Percentiles rank a stretch among this genome's conserved stretches.
These are phyloP conservation scores for Agonopterix alstromeriana DNA, from an alignment of 2,888 invertebrate species.

Conservation along the genomic window DNA sequence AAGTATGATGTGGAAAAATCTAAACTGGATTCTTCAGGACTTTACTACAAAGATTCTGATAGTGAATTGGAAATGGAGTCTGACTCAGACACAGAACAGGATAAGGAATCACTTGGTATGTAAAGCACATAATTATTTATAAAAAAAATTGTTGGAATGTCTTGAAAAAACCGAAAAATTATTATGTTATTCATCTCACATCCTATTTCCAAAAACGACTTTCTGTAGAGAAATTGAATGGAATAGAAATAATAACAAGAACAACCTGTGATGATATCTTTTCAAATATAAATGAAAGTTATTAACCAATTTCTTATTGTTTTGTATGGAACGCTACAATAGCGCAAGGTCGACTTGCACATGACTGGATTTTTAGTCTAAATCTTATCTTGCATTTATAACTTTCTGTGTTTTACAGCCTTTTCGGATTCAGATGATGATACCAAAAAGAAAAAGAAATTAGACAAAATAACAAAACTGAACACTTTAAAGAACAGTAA, in stretches of 20 bases:
- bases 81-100: slow-evolving; percentile 71
- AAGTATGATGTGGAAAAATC: slow-evolving; percentile 81
- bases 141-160: not conserved
- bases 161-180: no score
- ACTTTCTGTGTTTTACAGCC: slow-evolving; percentile 47
- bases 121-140: not conserved
- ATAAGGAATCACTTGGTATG: slow-evolving; percentile 76
- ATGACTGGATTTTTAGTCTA: no score
- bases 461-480: slow-evolving; percentile 54
- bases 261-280: no score
- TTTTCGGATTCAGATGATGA: slow-evolving; percentile 81
- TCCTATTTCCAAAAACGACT: no score
- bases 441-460: slow-evolving; percentile 27
- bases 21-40: slow-evolving; percentile 82
- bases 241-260: no score
- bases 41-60: slow-evolving; percentile 81
- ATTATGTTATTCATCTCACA: no score
- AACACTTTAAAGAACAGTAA: slow-evolving; percentile 59
- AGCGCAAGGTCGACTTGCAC: no score
- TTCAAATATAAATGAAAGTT: no score
- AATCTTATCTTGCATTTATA: not conserved
- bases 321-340: no score
- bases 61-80: slow-evolving; percentile 79
- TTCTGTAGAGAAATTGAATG: no score
- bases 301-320: no score